Conservation (phyloP, 2,888 invertebrate genomes). For the Tachina fera region DNA sequence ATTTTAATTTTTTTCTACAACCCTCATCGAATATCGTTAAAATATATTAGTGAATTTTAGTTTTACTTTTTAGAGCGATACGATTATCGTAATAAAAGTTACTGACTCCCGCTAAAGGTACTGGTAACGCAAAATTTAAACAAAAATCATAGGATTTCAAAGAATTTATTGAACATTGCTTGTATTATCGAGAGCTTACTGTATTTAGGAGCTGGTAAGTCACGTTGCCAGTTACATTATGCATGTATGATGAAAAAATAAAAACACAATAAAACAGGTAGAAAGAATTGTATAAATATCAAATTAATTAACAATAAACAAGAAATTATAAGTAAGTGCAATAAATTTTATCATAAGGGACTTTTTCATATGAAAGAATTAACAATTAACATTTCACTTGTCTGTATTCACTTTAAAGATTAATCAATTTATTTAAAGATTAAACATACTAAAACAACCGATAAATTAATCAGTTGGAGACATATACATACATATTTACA, state of each 20-base stretch:
- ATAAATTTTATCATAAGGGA: background rate
- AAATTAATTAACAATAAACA: constrained; percentile 25
- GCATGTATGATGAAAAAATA: background rate
- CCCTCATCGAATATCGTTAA: too few species aligned
- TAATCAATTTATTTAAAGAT: constrained; percentile 3
- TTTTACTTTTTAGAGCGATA: too few species aligned
- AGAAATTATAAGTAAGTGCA: background rate
- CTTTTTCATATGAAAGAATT: constrained; percentile 1
- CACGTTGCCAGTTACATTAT: constrained; percentile 9
- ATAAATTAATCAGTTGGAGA: too few species aligned
- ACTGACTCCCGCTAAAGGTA: too few species aligned
- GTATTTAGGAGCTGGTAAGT: background rate
- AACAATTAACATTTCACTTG: constrained; percentile 11
- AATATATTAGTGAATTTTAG: too few species aligned
- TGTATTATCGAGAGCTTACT: background rate
- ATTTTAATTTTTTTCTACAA: too few species aligned
- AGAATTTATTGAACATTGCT: background rate
- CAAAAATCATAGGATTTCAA: background rate
- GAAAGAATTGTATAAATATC: background rate
- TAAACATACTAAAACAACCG: background rate
- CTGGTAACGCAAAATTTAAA: too few species aligned
- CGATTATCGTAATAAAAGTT: too few species aligned
- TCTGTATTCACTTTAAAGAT: background rate
- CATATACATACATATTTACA: too few species aligned
- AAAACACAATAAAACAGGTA: background rate